Conservation (phyloP, 1,140 invertebrate species). For the Triops longicaudatus region DNA sequence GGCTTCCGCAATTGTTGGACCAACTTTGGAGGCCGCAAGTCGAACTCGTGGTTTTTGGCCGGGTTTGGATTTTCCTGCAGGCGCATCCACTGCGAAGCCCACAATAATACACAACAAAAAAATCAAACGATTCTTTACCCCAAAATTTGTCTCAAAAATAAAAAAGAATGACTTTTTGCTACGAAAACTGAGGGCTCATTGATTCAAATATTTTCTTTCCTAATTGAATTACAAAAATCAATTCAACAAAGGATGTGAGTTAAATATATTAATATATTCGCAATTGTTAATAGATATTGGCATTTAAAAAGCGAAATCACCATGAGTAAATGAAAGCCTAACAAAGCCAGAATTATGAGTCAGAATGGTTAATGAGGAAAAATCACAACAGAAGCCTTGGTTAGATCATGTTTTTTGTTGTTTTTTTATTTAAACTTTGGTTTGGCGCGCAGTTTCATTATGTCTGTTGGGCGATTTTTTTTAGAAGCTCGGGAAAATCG, state of each 20-base stretch:
- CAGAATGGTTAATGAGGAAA: background rate
- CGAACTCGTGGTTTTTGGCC: background rate
- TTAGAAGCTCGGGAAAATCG: slow-evolving; percentile 3
- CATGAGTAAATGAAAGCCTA: background rate
- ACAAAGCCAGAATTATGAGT: background rate
- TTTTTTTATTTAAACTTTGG: no score
- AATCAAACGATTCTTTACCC: background rate
- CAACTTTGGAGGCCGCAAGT: background rate
- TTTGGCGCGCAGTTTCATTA: no score
- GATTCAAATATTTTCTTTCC: background rate
- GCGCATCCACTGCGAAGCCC: slow-evolving; percentile 13
- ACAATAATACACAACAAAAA: background rate
- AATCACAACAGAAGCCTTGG: no score
- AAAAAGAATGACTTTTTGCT: no score
- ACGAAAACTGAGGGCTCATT: background rate
- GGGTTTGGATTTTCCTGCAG: background rate
- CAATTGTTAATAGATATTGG: background rate
- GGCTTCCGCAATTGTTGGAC: background rate
- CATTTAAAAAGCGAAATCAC: slow-evolving; percentile 9
- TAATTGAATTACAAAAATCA: slow-evolving; percentile 11
- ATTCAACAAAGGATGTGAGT: background rate
- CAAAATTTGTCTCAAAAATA: background rate
- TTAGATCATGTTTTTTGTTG: no score
- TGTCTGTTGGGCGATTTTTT: no score
- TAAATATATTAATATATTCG: background rate